A percentile compares a stretch with the other conserved stretches of the same genome.
Evolutionary conservation across 1,140 invertebrate species (phyloP).

Genomic region (Bombus sibiricus): DNA sequence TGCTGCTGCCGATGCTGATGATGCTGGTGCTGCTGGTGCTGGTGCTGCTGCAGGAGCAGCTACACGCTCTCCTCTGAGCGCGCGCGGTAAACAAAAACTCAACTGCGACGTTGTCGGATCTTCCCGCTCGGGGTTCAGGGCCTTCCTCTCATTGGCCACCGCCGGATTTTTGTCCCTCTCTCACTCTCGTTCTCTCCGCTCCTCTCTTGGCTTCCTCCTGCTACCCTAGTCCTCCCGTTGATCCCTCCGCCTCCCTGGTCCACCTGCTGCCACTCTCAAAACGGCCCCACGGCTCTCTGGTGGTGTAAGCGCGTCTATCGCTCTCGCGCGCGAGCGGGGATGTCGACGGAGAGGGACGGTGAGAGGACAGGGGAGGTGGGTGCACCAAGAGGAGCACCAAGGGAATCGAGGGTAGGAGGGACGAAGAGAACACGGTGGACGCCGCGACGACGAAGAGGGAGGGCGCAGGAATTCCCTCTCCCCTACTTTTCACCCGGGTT

Average conservation of each 20-base stretch:
- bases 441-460: constrained; percentile 9
- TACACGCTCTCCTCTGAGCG: constrained; percentile 60
- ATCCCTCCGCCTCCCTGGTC: constrained; percentile 44
- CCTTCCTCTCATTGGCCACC: constrained; percentile 74
- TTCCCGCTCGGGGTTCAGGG: constrained; percentile 72
- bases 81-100: constrained; percentile 77
- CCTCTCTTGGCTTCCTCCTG: constrained; percentile 54
- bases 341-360: constrained; percentile 13
- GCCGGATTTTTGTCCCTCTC: constrained; percentile 61
- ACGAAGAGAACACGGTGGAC: constrained; percentile 7
- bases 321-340: constrained; percentile 14
- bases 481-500: constrained; percentile 73
- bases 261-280: constrained; percentile 67
- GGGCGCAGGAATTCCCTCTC: constrained; percentile 74
- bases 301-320: constrained; percentile 46
- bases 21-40: constrained; percentile 21
- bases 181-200: constrained; percentile 28
- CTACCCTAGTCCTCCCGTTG: constrained; percentile 35
- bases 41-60: constrained; percentile 61
- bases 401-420: constrained; percentile 18
- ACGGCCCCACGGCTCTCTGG: constrained; percentile 47
- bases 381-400: constrained; percentile 17
- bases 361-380: constrained; percentile 4
- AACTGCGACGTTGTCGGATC: constrained; percentile 77
- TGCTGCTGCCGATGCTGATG: constrained; percentile 48